phyloP scores from a whole-genome alignment of 2,113 vertebrate species.

The Gallinago jamesoni region DNA sequence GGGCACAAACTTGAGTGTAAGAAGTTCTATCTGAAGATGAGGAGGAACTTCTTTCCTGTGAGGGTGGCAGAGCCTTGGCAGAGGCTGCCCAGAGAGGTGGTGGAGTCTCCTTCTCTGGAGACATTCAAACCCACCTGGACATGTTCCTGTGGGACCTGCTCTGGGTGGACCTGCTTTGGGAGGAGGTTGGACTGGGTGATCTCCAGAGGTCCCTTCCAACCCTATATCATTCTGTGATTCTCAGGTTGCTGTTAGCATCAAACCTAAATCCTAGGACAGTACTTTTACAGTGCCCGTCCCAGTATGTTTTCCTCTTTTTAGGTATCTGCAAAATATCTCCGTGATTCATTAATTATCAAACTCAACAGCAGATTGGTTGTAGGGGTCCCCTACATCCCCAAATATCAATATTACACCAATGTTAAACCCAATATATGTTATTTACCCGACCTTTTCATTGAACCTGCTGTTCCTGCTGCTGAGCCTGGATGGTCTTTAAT shows the following conservation, averaged over 20 bases:
- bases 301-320: not conserved
- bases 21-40: too few relatives aligned
- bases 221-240: not conserved
- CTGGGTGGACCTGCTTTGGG: too few relatives aligned
- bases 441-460: not conserved
- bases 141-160: too few relatives aligned
- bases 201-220: too few relatives aligned
- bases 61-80: too few relatives aligned
- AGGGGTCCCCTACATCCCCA: not conserved
- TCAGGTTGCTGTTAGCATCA: not conserved
- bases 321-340: not conserved
- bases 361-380: not conserved
- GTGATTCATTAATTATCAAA: not conserved
- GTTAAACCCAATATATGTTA: not conserved
- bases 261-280: not conserved
- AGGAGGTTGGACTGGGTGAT: too few relatives aligned
- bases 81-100: too few relatives aligned
- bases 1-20: too few relatives aligned
- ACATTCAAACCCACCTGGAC: too few relatives aligned
- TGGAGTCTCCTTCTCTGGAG: too few relatives aligned
- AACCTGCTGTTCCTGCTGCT: not conserved
- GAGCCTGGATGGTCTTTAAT: not conserved
- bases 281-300: not conserved
- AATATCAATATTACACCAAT: not conserved
- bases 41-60: too few relatives aligned